These are phyloP conservation scores for Hiodon tergisus DNA, from an alignment of 2,113 vertebrate species.

Conservation along the genomic window DNA sequence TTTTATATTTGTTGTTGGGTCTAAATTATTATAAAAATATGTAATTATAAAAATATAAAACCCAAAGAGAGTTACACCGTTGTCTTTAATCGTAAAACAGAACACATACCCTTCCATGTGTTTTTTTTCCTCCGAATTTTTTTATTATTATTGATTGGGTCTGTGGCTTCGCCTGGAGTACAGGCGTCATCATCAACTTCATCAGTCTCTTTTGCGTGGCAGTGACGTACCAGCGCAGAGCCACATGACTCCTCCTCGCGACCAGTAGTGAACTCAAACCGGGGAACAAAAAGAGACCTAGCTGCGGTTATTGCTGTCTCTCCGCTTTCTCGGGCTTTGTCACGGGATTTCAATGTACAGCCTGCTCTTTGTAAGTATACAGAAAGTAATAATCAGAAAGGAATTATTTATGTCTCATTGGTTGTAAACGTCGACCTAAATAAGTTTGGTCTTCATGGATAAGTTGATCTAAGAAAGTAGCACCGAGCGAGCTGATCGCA, in stretches of 20 bases:
- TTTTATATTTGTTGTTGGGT: too few relatives aligned
- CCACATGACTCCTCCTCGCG: slow-evolving; percentile 48
- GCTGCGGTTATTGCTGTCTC: slow-evolving; percentile 52
- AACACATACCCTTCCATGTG: too few relatives aligned
- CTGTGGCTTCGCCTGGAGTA: too few relatives aligned
- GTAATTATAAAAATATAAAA: too few relatives aligned
- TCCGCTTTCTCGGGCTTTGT: slow-evolving; percentile 66
- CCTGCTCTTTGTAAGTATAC: slow-evolving; percentile 68
- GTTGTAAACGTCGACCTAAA: neutral
- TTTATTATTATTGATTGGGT: too few relatives aligned
- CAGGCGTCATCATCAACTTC: neutral
- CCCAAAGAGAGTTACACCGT: too few relatives aligned
- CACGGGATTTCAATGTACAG: slow-evolving; percentile 75
- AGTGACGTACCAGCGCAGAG: neutral
- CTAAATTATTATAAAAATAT: too few relatives aligned
- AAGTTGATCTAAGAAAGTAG: too few relatives aligned
- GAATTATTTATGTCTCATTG: neutral
- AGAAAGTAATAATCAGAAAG: neutral
- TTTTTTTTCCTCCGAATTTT: too few relatives aligned
- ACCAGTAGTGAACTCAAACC: slow-evolving; percentile 49
- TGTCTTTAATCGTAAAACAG: too few relatives aligned
- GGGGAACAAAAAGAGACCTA: slow-evolving; percentile 60
- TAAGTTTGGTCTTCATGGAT: neutral
- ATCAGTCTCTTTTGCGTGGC: slow-evolving; percentile 7
- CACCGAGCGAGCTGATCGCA: too few relatives aligned